phyloP scores from a whole-genome alignment of 2,888 invertebrate genomes.

The Tricholauxania praeusta region DNA sequence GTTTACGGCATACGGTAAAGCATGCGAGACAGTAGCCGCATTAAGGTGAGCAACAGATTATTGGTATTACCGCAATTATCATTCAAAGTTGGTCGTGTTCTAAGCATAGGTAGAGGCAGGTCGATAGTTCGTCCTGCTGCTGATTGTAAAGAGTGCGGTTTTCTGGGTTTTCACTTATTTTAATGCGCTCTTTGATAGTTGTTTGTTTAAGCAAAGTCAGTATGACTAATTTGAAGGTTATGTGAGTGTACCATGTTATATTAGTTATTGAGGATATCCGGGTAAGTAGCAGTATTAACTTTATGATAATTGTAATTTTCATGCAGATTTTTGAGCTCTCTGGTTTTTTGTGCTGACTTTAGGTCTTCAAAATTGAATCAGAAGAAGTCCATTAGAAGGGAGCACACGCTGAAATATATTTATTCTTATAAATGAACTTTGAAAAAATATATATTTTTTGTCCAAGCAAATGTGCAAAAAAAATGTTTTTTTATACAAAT shows the following conservation, averaged over 20 bases:
- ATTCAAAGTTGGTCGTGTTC: conserved; percentile 37
- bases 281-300: neutral
- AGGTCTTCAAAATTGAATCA: neutral
- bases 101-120: conserved; percentile 13
- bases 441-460: too few species aligned
- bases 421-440: too few species aligned
- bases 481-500: too few species aligned
- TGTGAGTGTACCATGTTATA: too few species aligned
- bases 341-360: neutral
- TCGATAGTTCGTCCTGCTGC: neutral
- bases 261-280: neutral
- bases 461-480: neutral
- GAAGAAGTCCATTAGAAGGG: neutral
- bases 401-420: neutral
- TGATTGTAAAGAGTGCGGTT: conserved; percentile 14
- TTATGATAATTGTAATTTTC: neutral
- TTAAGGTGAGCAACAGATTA: conserved; percentile 53
- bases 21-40: neutral
- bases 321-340: neutral
- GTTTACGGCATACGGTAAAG: conserved; percentile 8
- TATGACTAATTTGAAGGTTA: conserved; percentile 7
- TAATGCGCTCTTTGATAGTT: too few species aligned
- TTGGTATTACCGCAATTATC: conserved; percentile 61
- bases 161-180: neutral
- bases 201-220: neutral